A percentile compares a stretch with the other conserved stretches of the same genome.
These are phyloP conservation scores for Apostichopus parvimensis DNA, from an alignment of 35 echinoderm and acorn worm species.

Conservation along the genomic window DNA sequence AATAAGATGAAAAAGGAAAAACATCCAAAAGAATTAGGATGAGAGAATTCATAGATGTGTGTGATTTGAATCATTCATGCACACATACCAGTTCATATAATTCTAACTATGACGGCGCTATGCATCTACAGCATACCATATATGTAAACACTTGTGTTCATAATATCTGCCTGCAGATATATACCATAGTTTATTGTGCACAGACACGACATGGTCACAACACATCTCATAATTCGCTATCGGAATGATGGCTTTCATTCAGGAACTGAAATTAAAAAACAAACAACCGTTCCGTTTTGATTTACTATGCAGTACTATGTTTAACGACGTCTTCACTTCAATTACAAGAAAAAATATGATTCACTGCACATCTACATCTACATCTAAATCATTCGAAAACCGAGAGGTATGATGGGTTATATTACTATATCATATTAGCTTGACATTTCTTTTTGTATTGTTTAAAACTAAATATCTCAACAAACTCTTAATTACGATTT, in stretches of 20 bases:
- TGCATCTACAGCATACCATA: neutral
- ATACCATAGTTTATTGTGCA: neutral
- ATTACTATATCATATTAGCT: too few species aligned
- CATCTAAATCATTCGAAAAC: too few species aligned
- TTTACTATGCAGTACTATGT: neutral
- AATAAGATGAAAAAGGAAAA: neutral
- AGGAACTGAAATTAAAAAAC: neutral
- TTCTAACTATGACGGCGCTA: neutral
- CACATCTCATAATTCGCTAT: neutral
- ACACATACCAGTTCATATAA: neutral
- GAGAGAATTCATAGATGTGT: neutral
- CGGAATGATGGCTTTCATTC: neutral
- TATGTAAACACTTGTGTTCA: neutral
- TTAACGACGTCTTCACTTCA: too few species aligned
- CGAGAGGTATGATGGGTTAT: too few species aligned
- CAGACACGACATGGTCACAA: neutral
- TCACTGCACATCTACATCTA: too few species aligned
- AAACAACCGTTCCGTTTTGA: neutral
- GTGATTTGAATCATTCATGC: conserved; percentile 1
- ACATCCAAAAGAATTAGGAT: neutral
- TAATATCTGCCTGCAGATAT: neutral
- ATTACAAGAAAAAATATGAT: too few species aligned
- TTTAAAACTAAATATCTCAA: too few species aligned
- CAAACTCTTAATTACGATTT: too few species aligned
- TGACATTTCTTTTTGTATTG: too few species aligned